Conservation (phyloP, 2,113 vertebrate species). For the Orycteropus afer region DNA sequence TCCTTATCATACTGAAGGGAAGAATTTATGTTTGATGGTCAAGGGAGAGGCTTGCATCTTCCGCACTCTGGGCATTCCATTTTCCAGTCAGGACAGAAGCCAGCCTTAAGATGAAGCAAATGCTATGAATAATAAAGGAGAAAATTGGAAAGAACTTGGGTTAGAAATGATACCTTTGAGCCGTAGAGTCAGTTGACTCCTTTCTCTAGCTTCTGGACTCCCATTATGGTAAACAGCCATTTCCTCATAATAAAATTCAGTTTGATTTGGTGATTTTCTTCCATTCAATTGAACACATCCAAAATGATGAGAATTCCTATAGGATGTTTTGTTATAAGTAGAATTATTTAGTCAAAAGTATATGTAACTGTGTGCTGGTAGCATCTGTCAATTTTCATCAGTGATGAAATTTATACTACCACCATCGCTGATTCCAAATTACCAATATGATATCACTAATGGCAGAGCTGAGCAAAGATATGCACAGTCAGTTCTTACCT, state of each 20-base stretch:
- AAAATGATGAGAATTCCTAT: background rate
- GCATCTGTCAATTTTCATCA: background rate
- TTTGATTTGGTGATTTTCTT: background rate
- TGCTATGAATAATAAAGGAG: too few species aligned
- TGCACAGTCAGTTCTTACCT: background rate
- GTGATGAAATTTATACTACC: background rate
- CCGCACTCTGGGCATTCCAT: background rate
- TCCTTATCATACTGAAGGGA: background rate
- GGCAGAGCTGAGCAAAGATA: background rate
- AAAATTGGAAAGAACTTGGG: background rate
- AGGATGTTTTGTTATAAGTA: background rate
- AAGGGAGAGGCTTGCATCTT: background rate
- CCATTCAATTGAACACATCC: background rate
- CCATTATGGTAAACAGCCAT: too few species aligned
- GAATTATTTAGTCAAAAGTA: background rate
- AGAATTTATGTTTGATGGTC: background rate
- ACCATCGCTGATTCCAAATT: background rate
- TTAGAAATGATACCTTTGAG: background rate
- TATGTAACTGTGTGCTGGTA: too few species aligned
- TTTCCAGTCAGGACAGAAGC: background rate
- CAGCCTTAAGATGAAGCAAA: background rate
- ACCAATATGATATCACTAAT: background rate
- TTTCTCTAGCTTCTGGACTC: background rate
- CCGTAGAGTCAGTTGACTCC: background rate
- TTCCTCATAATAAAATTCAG: background rate